Evolutionary conservation across 1,140 invertebrate species (phyloP).

Genomic region (Bombus impatiens): DNA sequence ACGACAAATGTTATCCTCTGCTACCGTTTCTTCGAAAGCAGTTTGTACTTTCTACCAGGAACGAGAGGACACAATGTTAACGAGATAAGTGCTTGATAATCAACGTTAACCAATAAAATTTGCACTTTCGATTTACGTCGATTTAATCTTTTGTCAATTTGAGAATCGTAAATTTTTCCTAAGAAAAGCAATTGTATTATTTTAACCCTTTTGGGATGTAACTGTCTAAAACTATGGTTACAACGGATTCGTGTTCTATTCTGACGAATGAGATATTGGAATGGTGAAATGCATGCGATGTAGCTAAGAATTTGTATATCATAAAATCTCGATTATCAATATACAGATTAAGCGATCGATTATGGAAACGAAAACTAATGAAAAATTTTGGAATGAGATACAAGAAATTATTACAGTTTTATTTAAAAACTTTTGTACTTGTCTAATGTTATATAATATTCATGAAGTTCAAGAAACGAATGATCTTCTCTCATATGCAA

Average conservation of each 20-base stretch:
- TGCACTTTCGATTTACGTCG: not conserved
- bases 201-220: not conserved
- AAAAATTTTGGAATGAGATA: no score
- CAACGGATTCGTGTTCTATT: not conserved
- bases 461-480: no score
- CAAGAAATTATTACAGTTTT: no score
- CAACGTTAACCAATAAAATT: conserved; percentile 16
- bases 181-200: not conserved
- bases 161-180: not conserved
- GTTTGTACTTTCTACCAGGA: not conserved
- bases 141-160: conserved; percentile 2
- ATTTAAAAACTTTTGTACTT: no score
- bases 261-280: no score
- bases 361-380: no score
- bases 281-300: no score
- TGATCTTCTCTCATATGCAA: no score
- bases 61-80: not conserved
- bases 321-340: no score
- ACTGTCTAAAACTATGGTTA: not conserved
- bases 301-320: no score
- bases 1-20: conserved; percentile 37
- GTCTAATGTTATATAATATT: no score
- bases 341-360: no score
- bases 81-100: conserved; percentile 35
- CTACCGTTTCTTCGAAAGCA: conserved; percentile 50